Base-by-base conservation (phyloP, 2,888 invertebrate species). In the Neoscelio sp. region DNA sequence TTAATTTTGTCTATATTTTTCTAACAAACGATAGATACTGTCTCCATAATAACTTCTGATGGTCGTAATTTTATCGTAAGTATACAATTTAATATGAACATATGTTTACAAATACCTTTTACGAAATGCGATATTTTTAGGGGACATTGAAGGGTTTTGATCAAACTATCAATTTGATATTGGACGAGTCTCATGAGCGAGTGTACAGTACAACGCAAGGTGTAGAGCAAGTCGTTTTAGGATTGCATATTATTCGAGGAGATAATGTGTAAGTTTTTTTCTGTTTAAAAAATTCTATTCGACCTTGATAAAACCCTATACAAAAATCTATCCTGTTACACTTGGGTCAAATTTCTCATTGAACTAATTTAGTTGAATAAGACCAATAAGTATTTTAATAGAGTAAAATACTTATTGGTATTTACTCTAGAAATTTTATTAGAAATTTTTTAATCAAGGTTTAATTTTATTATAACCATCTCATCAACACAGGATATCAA, bases 131-230 rank as follows among this genome's bases (percentile, higher is more conserved):
- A n/a, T n/a, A 56, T 64, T 74, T 64, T 18, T 84, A 95, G 95
- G 99, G 99, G 44, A 97, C 98, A 0, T 91, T 99, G 79, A 99
- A 99, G 91, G 99, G 99, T 23, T 99, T 98, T 91, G 99, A 99
- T 91, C 99, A 99, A 91, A 98, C 99, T n/a, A 98, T 99, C 82
- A 99, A 99, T 90, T 93, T 99, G 82, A 98, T 99, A 85, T 92
- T 99, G 81, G 99, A 99, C 88, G 99, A 99, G 91, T 98, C 98
- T 28, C 98, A 99, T 88, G 99, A 99, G 91, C 92, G 99, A 86
- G 98, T 99, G n/a, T 99, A 97, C 91, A 98, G 98, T 50, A 94
- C 96, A 6, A 94, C 95, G 0, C 94, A 96, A 83, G 99, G 99
- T 23, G 97, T 99, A 28, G 97, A 97, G 87, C 96, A 97, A 91